A percentile compares a stretch with the other conserved stretches of the same genome.
Evolutionary conservation across 2,797 vertebrate species (phyloP).

Genomic region (Platalea minor): DNA sequence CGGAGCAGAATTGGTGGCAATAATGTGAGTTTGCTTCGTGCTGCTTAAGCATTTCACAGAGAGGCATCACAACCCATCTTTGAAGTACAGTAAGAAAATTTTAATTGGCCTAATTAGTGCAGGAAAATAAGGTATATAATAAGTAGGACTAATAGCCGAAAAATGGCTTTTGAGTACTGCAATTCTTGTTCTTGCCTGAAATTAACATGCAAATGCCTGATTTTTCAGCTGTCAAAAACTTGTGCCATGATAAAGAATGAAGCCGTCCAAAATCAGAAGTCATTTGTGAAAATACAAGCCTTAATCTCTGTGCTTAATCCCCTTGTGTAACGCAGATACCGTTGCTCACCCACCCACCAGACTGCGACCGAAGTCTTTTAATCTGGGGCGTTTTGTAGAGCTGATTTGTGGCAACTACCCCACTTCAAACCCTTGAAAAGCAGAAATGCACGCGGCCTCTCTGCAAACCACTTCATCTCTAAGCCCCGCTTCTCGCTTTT

Average conservation of each 20-base stretch:
- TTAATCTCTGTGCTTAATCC: background rate
- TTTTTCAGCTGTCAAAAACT: background rate
- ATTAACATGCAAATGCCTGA: background rate
- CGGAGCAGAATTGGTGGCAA: background rate
- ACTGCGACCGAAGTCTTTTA: accelerated
- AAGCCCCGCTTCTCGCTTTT: background rate
- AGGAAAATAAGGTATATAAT: background rate
- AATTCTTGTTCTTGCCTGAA: background rate
- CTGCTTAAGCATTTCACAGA: background rate
- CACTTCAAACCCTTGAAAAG: background rate
- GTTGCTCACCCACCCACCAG: background rate
- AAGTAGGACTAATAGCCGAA: background rate
- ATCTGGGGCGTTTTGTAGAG: background rate
- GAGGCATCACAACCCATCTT: background rate
- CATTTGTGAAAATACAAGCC: background rate
- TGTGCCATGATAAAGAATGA: background rate
- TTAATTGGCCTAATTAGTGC: conserved; percentile 25
- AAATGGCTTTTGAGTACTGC: background rate
- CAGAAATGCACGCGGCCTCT: background rate
- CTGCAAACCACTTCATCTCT: background rate
- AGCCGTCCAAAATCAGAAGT: background rate
- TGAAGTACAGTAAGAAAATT: background rate
- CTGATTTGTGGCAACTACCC: background rate
- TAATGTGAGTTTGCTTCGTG: accelerated
- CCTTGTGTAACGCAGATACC: background rate